Evolutionary conservation across 2,888 invertebrate genomes (phyloP).

Genomic region (Sialis fuliginosa): DNA sequence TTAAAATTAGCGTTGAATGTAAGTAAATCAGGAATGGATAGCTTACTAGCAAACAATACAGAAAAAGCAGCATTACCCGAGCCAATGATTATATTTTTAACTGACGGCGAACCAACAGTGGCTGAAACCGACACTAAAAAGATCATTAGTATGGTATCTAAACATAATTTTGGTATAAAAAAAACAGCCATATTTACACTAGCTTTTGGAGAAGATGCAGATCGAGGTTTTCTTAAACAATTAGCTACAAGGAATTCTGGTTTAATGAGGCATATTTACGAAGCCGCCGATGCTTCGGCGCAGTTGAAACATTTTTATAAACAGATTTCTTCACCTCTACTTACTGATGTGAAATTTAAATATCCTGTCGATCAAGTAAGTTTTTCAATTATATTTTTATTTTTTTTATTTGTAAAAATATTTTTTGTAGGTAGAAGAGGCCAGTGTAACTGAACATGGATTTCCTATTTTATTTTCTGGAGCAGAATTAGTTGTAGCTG

Average conservation of each 20-base stretch:
- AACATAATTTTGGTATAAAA: conserved; percentile 28
- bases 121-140: conserved; percentile 32
- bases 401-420: not conserved
- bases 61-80: conserved; percentile 23
- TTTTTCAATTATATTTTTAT: not conserved
- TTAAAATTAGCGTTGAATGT: conserved; percentile 31
- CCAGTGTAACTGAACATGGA: conserved; percentile 28
- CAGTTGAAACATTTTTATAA: conserved; percentile 49
- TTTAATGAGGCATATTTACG: conserved; percentile 52
- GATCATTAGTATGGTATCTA: conserved; percentile 32
- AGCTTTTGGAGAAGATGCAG: conserved; percentile 53
- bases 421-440: conserved; percentile 24
- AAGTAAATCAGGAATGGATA: too few relatives aligned
- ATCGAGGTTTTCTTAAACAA: conserved; percentile 44
- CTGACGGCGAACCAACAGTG: conserved; percentile 46
- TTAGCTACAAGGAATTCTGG: conserved; percentile 46
- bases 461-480: conserved; percentile 43
- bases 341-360: conserved; percentile 43
- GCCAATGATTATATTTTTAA: conserved; percentile 45
- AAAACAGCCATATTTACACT: conserved; percentile 43
- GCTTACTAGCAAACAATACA: conserved; percentile 10
- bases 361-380: conserved; percentile 37
- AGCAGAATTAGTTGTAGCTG: conserved; percentile 45
- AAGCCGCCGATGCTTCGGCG: conserved; percentile 46
- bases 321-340: conserved; percentile 48